Percentiles rank a stretch among this genome's conserved stretches.
These are phyloP conservation scores for Ambastaia sidthimunki DNA, from an alignment of 2,797 vertebrate species.

Conservation along the genomic window DNA sequence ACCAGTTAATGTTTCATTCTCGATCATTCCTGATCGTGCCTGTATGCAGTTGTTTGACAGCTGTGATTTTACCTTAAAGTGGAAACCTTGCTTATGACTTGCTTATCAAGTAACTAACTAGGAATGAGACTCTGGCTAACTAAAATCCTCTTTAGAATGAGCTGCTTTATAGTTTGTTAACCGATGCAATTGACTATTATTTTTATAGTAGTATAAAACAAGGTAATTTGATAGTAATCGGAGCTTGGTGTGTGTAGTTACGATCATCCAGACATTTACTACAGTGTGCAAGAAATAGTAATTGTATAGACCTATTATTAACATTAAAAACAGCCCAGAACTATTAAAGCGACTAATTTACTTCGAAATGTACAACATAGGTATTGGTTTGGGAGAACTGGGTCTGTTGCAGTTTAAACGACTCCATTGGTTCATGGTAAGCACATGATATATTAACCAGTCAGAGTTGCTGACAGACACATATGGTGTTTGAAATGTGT, in stretches of 20 bases:
- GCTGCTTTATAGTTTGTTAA: background rate
- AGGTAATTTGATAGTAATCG: background rate
- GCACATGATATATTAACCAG: conserved; percentile 10
- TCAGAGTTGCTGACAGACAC: conserved; percentile 19
- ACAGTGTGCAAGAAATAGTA: background rate
- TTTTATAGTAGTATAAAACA: background rate
- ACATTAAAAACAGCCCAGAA: background rate
- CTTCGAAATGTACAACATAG: background rate
- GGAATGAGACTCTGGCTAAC: background rate
- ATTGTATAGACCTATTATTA: background rate
- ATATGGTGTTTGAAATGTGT: background rate
- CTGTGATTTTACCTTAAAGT: background rate
- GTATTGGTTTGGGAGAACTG: background rate
- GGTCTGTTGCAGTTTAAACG: background rate
- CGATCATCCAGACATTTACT: background rate
- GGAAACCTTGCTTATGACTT: background rate
- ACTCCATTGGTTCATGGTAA: background rate
- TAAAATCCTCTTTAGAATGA: background rate
- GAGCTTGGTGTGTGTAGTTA: background rate
- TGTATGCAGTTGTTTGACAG: background rate
- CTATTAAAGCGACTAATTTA: background rate
- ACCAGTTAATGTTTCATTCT: background rate
- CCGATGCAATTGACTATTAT: background rate
- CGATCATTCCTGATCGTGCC: background rate
- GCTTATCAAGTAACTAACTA: background rate